Percentiles rank a stretch among this genome's conserved stretches.
Evolutionary conservation across 2,888 invertebrate genomes (phyloP).

Genomic region (Nephrotoma guestfalica): DNA sequence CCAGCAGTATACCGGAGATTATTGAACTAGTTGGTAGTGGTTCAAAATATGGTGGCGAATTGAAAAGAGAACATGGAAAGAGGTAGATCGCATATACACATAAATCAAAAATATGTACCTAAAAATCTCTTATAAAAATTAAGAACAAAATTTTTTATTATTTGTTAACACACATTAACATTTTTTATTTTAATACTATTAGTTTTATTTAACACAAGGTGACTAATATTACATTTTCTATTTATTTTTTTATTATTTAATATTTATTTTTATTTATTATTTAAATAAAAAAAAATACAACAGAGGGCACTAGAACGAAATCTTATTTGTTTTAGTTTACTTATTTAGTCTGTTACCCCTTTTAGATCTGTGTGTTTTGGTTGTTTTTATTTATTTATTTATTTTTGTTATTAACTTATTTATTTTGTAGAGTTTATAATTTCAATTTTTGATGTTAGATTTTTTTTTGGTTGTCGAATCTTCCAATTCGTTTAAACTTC

Average conservation of each 20-base stretch:
- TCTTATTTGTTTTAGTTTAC: not conserved
- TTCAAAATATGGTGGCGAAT: conserved; percentile 98
- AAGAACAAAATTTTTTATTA: not conserved
- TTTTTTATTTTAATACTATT: not conserved
- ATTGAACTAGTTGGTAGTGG: conserved; percentile 99
- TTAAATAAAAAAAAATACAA: not conserved
- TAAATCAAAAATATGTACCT: not conserved
- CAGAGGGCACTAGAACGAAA: not conserved
- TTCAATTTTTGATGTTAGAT: not conserved
- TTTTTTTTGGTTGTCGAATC: not conserved
- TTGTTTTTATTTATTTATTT: conserved; percentile 4
- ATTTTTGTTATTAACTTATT: not conserved
- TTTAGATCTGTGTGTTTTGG: conserved; percentile 6
- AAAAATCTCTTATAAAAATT: not conserved
- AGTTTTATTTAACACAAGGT: not conserved
- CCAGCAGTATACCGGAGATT: conserved; percentile 99
- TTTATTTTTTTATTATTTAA: not conserved
- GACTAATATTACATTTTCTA: not conserved
- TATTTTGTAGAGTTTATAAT: not conserved
- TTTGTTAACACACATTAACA: not conserved
- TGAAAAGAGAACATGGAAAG: conserved; percentile 98
- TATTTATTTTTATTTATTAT: not conserved
- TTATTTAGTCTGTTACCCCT: conserved; percentile 14
- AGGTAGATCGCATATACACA: conserved; percentile 50
- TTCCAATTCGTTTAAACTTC: not conserved